Conservation (phyloP, 2,113 vertebrate genomes). For the Suricata suricatta region DNA sequence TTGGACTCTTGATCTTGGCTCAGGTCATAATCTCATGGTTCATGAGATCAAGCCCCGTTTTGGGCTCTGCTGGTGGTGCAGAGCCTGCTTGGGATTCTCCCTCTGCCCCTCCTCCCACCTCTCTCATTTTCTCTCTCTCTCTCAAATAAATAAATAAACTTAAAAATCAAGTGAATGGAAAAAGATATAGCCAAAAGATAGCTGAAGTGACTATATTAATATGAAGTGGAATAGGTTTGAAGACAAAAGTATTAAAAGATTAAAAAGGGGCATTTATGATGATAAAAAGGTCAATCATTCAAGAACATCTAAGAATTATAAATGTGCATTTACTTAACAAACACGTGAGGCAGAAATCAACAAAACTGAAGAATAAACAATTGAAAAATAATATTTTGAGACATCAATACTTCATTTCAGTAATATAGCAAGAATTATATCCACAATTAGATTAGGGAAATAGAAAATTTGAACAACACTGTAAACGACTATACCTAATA, state of each 20-base stretch:
- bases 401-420: neutral
- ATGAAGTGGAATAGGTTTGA: neutral
- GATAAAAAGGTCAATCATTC: neutral
- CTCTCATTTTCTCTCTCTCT: too few relatives aligned
- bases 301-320: neutral
- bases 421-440: neutral
- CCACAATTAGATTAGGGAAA: neutral
- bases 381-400: neutral
- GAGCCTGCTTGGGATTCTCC: too few relatives aligned
- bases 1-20: too few relatives aligned
- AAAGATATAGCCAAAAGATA: neutral
- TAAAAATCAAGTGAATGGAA: neutral
- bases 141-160: too few relatives aligned
- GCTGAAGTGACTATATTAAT: neutral
- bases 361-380: neutral
- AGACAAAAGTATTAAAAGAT: neutral
- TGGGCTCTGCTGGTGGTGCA: too few relatives aligned
- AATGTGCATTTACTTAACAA: neutral
- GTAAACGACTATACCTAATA: neutral
- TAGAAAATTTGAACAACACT: neutral
- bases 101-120: too few relatives aligned
- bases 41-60: too few relatives aligned
- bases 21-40: too few relatives aligned
- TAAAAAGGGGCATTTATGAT: neutral
- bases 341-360: neutral